Evolutionary conservation across 2,113 vertebrate genomes (phyloP).

Genomic region (Todiramphus saurophagus): DNA sequence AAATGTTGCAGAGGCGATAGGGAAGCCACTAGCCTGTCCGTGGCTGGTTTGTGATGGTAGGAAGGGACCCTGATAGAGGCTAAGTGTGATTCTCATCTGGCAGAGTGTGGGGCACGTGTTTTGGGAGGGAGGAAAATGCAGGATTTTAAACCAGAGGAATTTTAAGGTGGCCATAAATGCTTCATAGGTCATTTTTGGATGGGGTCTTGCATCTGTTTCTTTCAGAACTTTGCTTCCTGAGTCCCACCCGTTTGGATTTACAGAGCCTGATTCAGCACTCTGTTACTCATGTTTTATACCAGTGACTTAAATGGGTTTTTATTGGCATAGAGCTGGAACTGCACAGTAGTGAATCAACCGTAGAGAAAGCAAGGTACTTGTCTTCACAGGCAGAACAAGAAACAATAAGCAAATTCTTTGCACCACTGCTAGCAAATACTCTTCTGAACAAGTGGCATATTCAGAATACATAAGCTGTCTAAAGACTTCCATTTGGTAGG

Average conservation of each 20-base stretch:
- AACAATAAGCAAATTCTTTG: not conserved
- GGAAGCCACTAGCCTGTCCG: not conserved
- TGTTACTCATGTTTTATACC: not conserved
- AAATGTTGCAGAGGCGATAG: not conserved
- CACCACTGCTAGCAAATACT: not conserved
- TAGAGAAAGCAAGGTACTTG: not conserved
- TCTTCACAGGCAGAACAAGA: not conserved
- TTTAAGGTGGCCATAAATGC: not conserved
- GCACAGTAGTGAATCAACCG: not conserved
- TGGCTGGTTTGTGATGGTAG: not conserved
- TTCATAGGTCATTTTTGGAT: not conserved
- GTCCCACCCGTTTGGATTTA: not conserved
- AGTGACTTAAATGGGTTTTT: not conserved
- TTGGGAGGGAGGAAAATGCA: not conserved
- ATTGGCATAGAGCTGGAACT: not conserved
- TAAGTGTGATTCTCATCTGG: not conserved
- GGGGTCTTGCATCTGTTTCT: not conserved
- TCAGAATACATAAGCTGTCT: not conserved
- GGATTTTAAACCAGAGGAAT: not conserved
- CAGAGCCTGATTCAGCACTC: not conserved
- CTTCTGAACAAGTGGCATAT: not conserved
- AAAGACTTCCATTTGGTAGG: not conserved
- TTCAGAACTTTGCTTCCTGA: not conserved
- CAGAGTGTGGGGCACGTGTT: not conserved
- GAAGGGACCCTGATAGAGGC: not conserved